Evolutionary conservation across 2,888 invertebrate genomes (phyloP), one percentile per base, ranked within the genome.

Genomic region (Aspidiotus rigidus): DNA sequence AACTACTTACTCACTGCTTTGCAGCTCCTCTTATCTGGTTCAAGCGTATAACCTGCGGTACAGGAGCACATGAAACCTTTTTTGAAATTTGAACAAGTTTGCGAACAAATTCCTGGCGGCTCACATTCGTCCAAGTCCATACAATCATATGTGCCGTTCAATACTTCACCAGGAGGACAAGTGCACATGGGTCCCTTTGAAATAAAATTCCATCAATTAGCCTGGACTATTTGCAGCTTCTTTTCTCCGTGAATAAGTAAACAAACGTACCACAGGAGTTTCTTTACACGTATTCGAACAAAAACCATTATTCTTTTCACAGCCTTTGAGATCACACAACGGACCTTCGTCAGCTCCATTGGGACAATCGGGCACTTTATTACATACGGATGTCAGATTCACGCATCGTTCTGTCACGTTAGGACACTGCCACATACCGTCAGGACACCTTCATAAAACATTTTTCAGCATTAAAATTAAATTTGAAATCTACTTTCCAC

Each of bases 261-360:
- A n/a, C n/a, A n/a, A n/a, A 74, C 76, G 73, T 73, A 77, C 77
- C 42, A 80, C 77, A 0, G 94, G 93, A 0, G 93, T 94, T 77
- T 90, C 88, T 73, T 88, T 87, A 78, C 95, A 93, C 2, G 84
- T 85, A 76, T 89, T 89, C 2, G 90, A 87, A 77, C 96, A 96
- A 7, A 89, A 82, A 0, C 88, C 87, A 75, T 87, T 87, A 76
- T 88, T 87, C 60, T 83, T 80, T 5, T 71, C 63, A 76, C 93
- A 93, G 75, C 91, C 89, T 0, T 85, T 85, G 62, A 90, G 81
- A 75, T 89, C 92, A 77, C 99, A 97, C 64, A 89, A 88, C 9
- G 87, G 85, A 53, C 97, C 96, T 83, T 99, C 98, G 76, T 95
- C 94, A 0, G 87, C 86, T 0, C 92, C 93, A 76, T 93, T 93